Percentiles rank a stretch among this genome's conserved stretches.
Evolutionary conservation across 1,140 invertebrate genomes (phyloP).

Genomic region (Musca domestica): DNA sequence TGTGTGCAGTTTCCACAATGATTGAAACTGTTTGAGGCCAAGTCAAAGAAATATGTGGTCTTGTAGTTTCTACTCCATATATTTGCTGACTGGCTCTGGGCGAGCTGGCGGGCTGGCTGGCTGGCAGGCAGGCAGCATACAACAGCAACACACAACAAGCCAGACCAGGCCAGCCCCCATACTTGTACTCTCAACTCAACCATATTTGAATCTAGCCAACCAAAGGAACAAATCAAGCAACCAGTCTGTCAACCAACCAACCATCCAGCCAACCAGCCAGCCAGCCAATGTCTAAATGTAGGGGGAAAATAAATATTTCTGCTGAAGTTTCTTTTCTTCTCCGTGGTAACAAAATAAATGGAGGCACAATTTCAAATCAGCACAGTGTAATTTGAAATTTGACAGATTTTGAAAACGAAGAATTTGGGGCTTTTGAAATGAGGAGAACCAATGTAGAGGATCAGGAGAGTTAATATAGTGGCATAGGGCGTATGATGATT

Average conservation of each 20-base stretch:
- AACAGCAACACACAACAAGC: no score
- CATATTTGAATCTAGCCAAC: conserved; percentile 1
- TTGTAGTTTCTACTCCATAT: neutral
- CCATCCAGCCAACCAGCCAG: no score
- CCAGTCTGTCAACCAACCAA: no score
- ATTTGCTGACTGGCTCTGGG: no score
- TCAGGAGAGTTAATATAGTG: no score
- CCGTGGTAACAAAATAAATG: no score
- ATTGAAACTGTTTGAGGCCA: neutral
- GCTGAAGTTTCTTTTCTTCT: neutral
- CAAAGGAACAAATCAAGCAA: no score
- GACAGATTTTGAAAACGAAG: neutral
- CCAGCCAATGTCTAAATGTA: conserved; percentile 15
- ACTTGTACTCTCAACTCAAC: conserved; percentile 7
- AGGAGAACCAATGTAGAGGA: neutral
- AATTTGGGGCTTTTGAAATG: neutral
- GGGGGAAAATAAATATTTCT: conserved; percentile 10
- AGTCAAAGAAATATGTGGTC: neutral
- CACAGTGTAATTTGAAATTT: neutral
- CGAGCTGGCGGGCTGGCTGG: no score
- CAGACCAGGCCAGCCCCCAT: conserved; percentile 1
- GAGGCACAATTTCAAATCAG: no score
- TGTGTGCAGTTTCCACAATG: no score
- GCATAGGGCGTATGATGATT: no score
- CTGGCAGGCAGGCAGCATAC: no score